Evolutionary conservation across 2,888 invertebrate genomes (phyloP), one percentile per base, ranked within the genome.

Genomic region (Yponomeuta plumbellus): DNA sequence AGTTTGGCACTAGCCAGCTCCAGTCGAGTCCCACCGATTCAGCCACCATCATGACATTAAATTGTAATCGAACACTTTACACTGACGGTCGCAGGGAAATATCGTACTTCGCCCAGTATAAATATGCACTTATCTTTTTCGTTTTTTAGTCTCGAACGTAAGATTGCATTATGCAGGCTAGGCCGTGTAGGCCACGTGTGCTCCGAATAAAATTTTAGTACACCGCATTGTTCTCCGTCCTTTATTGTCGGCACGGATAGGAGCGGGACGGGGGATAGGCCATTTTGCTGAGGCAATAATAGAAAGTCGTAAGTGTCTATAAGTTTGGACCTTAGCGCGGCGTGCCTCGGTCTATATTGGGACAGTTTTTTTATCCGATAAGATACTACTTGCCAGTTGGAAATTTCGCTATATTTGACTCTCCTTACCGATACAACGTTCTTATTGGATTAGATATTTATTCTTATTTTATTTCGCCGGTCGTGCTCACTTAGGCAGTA

Each of bases 1-100:
- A 59, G 59, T 20, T 34, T 62, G 3, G 34, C 44, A 21, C 11
- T 44, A 23, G 64, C 52, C 10, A 64, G 3, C 20, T 5, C 26
- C 11, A 5, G 61, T 59, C 59, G 20, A n/a, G 59, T 61, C n/a
- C n/a, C 22, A 61, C 5, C 26, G 78, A 75, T 78, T 74, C 39
- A 72, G 71, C 78, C 80, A 80, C 83, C 81, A 80, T 86, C 82
- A 80, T 81, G 84, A 86, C 88, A 84, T 90, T 91, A 90, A 91
- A 91, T 91, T 88, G 91, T 88, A 90, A 90, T 91, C 89, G 90
- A 89, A 88, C 88, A 88, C 88, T 85, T 86, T 86, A 86, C 86
- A 83, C 76, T 85, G 90, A 87, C 84, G 84, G 81, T 86, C 80
- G 82, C 83, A 73, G 81, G 83, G 84, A 89, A 88, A 87, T 89